A percentile compares a stretch with the other conserved stretches of the same genome.
Evolutionary conservation across 2,888 invertebrate genomes (phyloP).

Genomic region (Lacanobia oleracea): DNA sequence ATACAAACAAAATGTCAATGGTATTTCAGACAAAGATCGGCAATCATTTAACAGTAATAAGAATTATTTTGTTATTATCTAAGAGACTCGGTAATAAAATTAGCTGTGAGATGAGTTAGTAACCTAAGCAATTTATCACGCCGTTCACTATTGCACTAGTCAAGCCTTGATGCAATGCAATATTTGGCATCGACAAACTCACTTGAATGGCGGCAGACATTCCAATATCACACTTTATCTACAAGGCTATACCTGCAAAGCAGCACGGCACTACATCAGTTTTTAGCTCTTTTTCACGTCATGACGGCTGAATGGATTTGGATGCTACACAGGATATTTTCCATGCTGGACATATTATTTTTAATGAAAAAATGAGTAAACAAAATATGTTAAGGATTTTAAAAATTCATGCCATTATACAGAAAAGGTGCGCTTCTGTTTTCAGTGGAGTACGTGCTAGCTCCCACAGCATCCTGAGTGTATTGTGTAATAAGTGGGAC

Average conservation of each 20-base stretch:
- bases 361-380: too few relatives aligned
- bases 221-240: conserved; percentile 23
- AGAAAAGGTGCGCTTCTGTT: too few relatives aligned
- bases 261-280: background rate
- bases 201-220: conserved; percentile 33
- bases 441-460: too few relatives aligned
- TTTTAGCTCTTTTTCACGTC: background rate
- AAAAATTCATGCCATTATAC: too few relatives aligned
- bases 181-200: conserved; percentile 44
- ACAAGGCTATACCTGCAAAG: conserved; percentile 20
- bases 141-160: conserved; percentile 57
- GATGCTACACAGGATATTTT: too few relatives aligned
- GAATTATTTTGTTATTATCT: background rate
- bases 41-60: background rate
- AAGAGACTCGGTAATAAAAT: conserved; percentile 1
- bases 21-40: background rate
- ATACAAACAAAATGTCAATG: background rate
- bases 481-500: too few relatives aligned
- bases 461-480: too few relatives aligned
- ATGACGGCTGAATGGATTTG: too few relatives aligned
- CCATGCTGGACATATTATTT: too few relatives aligned
- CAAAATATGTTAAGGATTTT: too few relatives aligned
- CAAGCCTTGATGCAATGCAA: conserved; percentile 40
- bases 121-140: conserved; percentile 26
- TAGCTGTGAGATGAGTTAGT: background rate